Percentiles rank a stretch among this genome's conserved stretches.
These are phyloP conservation scores for Plecturocebus donacophilus DNA, from an alignment of 2,113 vertebrate species.

Conservation along the genomic window DNA sequence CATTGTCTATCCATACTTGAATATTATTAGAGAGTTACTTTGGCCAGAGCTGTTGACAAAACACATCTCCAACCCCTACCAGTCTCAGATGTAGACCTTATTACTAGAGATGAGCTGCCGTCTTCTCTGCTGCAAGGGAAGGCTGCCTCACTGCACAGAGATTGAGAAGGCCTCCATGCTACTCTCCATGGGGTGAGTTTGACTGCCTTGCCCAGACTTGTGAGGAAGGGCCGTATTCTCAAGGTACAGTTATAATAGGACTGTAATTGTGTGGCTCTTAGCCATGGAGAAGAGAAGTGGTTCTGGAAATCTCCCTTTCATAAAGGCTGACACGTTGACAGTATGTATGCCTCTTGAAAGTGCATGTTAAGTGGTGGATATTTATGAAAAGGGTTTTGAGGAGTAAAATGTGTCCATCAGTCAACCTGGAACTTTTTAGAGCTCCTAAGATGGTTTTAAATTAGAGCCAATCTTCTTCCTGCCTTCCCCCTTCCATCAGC, in stretches of 20 bases:
- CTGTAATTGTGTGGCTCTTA: neutral
- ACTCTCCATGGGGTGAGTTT: neutral
- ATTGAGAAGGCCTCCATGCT: neutral
- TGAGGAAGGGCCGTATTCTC: neutral
- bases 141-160: neutral
- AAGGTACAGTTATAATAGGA: conserved; percentile 1
- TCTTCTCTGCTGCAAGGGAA: neutral
- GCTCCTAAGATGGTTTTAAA: conserved; percentile 61
- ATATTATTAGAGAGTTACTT: neutral
- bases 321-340: neutral
- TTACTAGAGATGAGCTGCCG: neutral
- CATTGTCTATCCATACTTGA: neutral
- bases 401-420: conserved; percentile 59
- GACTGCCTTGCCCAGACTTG: neutral
- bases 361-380: conserved; percentile 56
- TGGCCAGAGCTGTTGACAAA: neutral
- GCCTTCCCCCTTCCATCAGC: neutral
- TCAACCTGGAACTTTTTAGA: conserved; percentile 57
- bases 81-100: neutral
- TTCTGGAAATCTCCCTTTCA: conserved; percentile 41
- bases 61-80: neutral
- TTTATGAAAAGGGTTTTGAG: conserved; percentile 53
- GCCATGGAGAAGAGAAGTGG: neutral
- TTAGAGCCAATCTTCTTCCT: conserved; percentile 57
- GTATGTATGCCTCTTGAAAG: conserved; percentile 46